Conservation (phyloP, 2,797 vertebrate genomes). For the Coracias cyanogaster region DNA sequence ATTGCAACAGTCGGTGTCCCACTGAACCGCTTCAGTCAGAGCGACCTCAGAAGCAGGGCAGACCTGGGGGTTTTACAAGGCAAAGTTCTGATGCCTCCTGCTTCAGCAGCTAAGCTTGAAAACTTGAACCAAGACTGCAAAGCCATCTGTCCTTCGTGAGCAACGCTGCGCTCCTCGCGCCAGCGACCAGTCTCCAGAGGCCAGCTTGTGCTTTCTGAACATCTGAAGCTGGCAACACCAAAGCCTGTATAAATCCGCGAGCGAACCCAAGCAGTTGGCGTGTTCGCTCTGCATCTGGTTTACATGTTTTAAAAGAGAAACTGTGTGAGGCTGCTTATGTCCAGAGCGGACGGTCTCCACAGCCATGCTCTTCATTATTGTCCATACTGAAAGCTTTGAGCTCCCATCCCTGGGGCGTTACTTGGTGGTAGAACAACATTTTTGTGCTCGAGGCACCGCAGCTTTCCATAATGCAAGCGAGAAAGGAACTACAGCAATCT, state of each 20-base stretch:
- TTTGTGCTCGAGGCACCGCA: neutral
- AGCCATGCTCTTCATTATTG: neutral
- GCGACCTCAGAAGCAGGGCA: neutral
- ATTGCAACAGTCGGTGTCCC: neutral
- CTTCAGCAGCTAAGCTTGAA: neutral
- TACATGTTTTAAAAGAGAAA: neutral
- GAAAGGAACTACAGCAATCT: neutral
- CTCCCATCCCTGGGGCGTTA: neutral
- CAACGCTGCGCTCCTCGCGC: neutral
- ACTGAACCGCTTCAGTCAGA: neutral
- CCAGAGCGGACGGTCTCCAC: neutral
- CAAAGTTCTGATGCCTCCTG: neutral
- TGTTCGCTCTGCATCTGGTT: neutral
- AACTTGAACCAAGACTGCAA: neutral
- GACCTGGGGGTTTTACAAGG: neutral
- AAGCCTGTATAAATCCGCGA: neutral
- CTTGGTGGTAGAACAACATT: neutral
- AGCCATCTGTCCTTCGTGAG: neutral
- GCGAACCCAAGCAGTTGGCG: neutral
- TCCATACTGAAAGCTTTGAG: neutral
- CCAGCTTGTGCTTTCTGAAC: neutral
- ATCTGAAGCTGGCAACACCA: neutral
- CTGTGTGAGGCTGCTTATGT: neutral
- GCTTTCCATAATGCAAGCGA: neutral
- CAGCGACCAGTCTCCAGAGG: neutral